Conservation (phyloP, 2,797 vertebrate species). For the Coranthus polyacanthus region DNA sequence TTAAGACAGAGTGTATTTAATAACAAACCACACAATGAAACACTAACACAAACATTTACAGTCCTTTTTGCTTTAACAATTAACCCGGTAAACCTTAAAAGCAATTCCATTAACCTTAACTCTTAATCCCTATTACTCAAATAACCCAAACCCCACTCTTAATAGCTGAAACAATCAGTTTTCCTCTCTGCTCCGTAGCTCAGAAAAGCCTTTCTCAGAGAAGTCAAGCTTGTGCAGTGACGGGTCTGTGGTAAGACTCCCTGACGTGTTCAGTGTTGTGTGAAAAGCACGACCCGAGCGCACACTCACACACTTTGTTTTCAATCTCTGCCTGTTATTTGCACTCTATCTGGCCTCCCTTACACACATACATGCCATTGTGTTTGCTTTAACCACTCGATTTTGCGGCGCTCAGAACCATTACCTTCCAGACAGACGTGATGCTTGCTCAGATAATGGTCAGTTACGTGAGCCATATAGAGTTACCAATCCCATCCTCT, state of each 20-base stretch:
- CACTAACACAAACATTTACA: neutral
- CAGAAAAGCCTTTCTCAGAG: neutral
- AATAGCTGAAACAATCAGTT: neutral
- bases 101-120: neutral
- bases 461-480: slow-evolving; percentile 32
- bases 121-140: neutral
- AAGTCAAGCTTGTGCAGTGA: neutral
- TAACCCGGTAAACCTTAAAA: neutral
- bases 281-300: slow-evolving; percentile 2
- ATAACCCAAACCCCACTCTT: too few relatives aligned
- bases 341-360: slow-evolving; percentile 1
- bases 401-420: slow-evolving; percentile 18
- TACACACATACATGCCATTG: neutral
- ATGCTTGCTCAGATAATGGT: slow-evolving; percentile 39
- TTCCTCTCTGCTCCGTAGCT: neutral
- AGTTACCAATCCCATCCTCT: slow-evolving; percentile 47
- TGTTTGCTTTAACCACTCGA: slow-evolving; percentile 26
- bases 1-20: too few relatives aligned
- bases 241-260: slow-evolving; percentile 14
- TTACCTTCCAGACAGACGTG: slow-evolving; percentile 48
- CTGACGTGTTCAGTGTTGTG: slow-evolving; percentile 22
- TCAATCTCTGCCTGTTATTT: slow-evolving; percentile 26
- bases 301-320: slow-evolving; percentile 16
- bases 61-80: too few relatives aligned
- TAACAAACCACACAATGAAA: neutral